Conservation (phyloP, 2,113 vertebrate species). For the Ictidomys tridecemlineatus region DNA sequence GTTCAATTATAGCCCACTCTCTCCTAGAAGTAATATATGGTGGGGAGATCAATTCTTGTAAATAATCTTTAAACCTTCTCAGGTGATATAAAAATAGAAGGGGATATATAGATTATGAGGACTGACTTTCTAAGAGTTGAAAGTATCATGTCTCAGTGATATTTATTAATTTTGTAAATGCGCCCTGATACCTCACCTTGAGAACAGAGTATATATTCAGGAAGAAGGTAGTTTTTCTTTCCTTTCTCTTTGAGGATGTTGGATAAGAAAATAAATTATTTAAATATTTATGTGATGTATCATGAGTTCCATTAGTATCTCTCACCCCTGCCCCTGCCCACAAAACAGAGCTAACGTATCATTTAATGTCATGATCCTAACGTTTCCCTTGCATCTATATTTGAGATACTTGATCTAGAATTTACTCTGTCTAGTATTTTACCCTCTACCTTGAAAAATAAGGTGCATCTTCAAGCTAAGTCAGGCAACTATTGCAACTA, state of each 20-base stretch:
- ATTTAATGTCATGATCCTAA: neutral
- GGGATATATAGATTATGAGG: neutral
- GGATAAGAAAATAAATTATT: slow-evolving; percentile 10
- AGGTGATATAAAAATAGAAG: slow-evolving; percentile 20
- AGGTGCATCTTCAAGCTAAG: neutral
- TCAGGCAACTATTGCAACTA: neutral
- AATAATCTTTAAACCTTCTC: slow-evolving; percentile 1
- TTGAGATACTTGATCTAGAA: neutral
- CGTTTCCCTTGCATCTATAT: neutral
- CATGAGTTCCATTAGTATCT: neutral
- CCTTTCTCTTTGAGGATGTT: neutral
- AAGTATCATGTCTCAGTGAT: neutral
- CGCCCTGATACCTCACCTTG: neutral
- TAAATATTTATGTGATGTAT: neutral
- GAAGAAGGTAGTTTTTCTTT: neutral
- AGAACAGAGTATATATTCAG: neutral
- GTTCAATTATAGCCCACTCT: neutral
- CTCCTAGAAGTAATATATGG: neutral
- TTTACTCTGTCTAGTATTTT: neutral
- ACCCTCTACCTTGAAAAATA: neutral
- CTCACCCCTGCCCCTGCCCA: neutral
- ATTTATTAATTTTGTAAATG: neutral
- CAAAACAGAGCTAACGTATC: neutral
- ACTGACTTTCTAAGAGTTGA: neutral
- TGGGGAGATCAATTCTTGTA: neutral